Base-by-base conservation (phyloP, 1,140 invertebrate genomes). In the Manduca sexta region DNA sequence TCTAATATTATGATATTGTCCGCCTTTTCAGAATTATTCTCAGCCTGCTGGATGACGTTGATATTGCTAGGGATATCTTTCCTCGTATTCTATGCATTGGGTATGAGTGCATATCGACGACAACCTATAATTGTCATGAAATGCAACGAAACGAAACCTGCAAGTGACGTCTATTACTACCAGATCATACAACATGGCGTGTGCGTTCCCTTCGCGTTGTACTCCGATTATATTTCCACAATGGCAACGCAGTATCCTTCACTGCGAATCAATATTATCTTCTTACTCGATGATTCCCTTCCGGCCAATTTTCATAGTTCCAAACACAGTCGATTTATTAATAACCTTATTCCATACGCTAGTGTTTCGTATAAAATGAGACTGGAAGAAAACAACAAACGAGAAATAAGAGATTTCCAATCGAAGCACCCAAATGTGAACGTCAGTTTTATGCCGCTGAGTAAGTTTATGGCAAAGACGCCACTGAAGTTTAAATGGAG, bases 1-100 rank as follows among this genome's bases (percentile, higher is more conserved):
- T 6, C 6, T 37, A 13, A 8, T 13, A 37, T 37, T 4, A 8
- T 13, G 12, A 13, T 37, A 37, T n/a, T n/a, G n/a, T n/a, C n/a
- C n/a, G n/a, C n/a, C 49, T 30, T 81, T 78, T 21, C 77, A 84
- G 80, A 84, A 55, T 67, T 69, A 38, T 44, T 80, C 14, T 78
- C 74, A 8, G 66, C 76, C 7, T 81, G 68, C 54, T 81, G 80
- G 80, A 78, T 84, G 71, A 71, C 75, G 13, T 34, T 72, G 7
- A 71, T 74, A 29, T 45, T 84, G 26, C 38, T 84, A 11, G 68
- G 68, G 26, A 70, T 81, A 54, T 70, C 74, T 7, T 76, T 80
- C 44, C 45, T 81, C 2, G 62, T 74, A 10, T 74, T 81, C 53
- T 81, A 74, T 39, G 65, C 59, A 14, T 49, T 81, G 16, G 74